Conservation (phyloP, 2,797 vertebrate species). For the Apodemus agrarius region DNA sequence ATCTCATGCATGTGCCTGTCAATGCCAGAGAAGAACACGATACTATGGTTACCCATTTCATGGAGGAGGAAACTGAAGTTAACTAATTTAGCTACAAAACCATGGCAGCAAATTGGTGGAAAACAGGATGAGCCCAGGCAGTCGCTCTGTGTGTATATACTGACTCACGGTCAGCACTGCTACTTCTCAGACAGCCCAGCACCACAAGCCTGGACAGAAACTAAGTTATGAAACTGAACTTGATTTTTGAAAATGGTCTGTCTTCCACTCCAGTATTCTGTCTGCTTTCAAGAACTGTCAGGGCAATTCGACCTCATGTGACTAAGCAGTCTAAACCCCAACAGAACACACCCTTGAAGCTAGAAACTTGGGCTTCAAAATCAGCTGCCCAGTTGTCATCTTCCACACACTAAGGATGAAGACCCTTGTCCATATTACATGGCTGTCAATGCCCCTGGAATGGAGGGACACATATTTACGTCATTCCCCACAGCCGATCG, state of each 20-base stretch:
- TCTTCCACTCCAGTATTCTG: not conserved
- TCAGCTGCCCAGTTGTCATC: not conserved
- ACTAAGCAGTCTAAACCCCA: not conserved
- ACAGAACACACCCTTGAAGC: not conserved
- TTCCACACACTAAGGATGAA: not conserved
- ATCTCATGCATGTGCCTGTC: not conserved
- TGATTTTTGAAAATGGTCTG: slow-evolving; percentile 6
- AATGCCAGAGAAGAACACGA: not conserved
- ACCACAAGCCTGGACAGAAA: not conserved
- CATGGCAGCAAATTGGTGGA: not conserved
- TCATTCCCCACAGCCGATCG: not conserved
- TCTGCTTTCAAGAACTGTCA: slow-evolving; percentile 35
- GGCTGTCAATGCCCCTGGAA: not conserved
- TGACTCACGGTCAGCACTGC: not conserved
- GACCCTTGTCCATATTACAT: not conserved
- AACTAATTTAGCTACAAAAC: not conserved
- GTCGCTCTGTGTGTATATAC: not conserved
- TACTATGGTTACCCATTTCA: not conserved
- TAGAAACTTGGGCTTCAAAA: not conserved
- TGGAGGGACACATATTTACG: not conserved
- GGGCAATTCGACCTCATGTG: not conserved
- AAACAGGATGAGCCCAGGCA: not conserved
- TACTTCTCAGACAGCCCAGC: not conserved
- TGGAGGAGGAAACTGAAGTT: not conserved
- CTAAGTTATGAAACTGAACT: not conserved